phyloP scores from a whole-genome alignment of 2,797 vertebrate species.

The Tapera naevia region DNA sequence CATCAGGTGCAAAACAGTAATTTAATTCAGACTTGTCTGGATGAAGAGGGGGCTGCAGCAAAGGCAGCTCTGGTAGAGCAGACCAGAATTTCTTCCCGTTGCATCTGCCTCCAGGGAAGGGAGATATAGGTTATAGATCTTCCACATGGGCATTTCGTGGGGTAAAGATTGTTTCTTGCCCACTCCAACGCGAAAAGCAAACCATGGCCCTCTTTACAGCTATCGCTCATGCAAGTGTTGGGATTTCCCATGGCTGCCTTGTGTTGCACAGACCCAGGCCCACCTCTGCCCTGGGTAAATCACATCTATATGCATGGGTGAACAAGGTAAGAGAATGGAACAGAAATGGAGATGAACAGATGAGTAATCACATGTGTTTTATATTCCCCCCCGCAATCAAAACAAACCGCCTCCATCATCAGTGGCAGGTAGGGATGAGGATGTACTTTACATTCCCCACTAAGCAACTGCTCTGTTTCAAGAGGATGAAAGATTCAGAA shows the following conservation, averaged over 20 bases:
- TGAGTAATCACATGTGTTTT: neutral
- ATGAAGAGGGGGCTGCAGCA: neutral
- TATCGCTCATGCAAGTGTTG: rapidly evolving
- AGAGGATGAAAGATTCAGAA: conserved; percentile 22
- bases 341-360: neutral
- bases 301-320: rapidly evolving
- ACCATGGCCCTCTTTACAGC: neutral
- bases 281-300: neutral
- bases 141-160: neutral
- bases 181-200: neutral
- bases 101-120: neutral
- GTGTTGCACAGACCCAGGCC: neutral
- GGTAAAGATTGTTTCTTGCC: neutral
- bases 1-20: conserved; percentile 26
- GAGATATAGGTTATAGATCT: neutral
- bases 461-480: neutral
- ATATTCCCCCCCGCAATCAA: neutral
- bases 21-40: neutral
- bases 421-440: neutral
- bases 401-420: neutral
- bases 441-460: neutral
- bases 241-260: neutral
- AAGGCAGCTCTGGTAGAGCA: neutral
- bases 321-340: neutral
- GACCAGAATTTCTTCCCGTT: neutral